A percentile compares a stretch with the other conserved stretches of the same genome.
Conservation (phyloP, 2,113 vertebrate species). For the Ochotona curzoniae region DNA sequence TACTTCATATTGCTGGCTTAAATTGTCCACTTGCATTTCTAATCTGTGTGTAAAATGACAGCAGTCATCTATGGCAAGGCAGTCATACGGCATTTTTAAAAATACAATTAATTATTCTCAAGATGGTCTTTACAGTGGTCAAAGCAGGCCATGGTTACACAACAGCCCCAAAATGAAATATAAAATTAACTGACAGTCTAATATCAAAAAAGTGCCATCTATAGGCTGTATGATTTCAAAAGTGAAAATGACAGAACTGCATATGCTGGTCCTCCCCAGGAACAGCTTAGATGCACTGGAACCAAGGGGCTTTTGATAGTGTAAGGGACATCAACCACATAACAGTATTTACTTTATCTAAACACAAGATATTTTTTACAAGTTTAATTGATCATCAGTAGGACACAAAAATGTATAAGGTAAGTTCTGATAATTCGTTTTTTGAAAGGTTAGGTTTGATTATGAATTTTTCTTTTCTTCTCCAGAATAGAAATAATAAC, state of each 20-base stretch:
- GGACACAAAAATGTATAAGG: neutral
- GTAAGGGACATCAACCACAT: neutral
- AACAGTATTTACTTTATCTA: conserved; percentile 34
- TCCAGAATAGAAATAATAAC: neutral
- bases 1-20: neutral
- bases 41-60: conserved; percentile 17
- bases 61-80: neutral
- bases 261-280: neutral
- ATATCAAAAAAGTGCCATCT: neutral
- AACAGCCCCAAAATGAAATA: neutral
- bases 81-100: neutral
- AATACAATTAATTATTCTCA: neutral
- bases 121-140: neutral
- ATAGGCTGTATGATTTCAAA: neutral
- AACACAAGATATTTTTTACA: conserved; percentile 2
- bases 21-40: neutral
- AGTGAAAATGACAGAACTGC: neutral
- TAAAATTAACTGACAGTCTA: neutral
- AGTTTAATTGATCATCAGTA: neutral
- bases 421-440: neutral
- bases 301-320: neutral
- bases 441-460: conserved; percentile 6
- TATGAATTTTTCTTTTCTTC: neutral
- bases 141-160: neutral
- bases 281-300: neutral